Base-by-base conservation (phyloP, 64 coral and sea anemone genomes). In the Astreopora myriophthalma region DNA sequence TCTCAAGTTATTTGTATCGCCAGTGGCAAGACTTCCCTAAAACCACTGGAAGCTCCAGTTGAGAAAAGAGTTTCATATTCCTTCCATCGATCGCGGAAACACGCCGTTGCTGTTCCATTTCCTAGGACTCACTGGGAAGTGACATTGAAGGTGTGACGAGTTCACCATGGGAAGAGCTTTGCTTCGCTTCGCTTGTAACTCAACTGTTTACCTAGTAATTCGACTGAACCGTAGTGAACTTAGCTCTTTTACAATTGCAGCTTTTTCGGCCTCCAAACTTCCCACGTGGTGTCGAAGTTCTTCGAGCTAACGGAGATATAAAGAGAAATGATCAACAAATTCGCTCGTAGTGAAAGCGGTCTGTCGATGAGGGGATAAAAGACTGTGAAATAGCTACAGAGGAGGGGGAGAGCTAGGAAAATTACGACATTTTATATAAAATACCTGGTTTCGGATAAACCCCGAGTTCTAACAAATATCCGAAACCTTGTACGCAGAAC, bases 201-300 rank as follows among this genome's bases (percentile, higher is more conserved):
- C 24, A 64, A 22, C 20, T n/a, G 3, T 6, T 37, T 65, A 83
- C 64, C 79, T 83, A 1, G 52, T 83, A 32, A 83, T 39, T 83
- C 79, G 32, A 35, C 57, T 83, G 57, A 63, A 83, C 10, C 79
- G 79, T 1, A 83, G 79, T 37, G 79, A 64, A 28, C 71, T 75
- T 6, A 97, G 80, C 44, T 97, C 95, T 28, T 92, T 88, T 8
- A 97, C 61, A 57, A 97, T 97, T 16, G 95, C 85, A 3, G 87
- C 95, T 80, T 97, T 97, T n/a, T 97, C 95, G 0, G 95, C 91
- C n/a, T 97, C 95, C 26, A 97, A 44, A 66, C 88, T 94, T 48
- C 92, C 95, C 0, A 97, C 95, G 13, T 97, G 95, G 29, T 67
- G 84, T 17, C 95, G 87, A 29, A 97, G 88, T 48, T 49, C 89